These are phyloP conservation scores for Agriotes lineatus DNA, from an alignment of 2,888 invertebrate species.

Conservation along the genomic window DNA sequence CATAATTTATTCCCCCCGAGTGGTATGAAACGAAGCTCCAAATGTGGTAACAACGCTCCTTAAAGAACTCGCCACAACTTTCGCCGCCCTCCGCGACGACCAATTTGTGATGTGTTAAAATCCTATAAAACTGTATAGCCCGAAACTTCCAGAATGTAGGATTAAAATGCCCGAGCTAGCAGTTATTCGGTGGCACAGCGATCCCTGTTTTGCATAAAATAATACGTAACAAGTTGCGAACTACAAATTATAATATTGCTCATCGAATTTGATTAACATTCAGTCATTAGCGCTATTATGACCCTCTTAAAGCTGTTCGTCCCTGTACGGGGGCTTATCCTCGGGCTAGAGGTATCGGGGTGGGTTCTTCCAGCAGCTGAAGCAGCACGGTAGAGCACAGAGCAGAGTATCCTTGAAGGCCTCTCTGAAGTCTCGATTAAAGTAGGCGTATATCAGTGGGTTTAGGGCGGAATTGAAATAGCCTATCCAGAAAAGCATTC, in stretches of 20 bases:
- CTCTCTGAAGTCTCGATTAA: slow-evolving; percentile 96
- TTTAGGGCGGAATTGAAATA: slow-evolving; percentile 97
- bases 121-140: background rate
- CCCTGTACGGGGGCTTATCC: slow-evolving; percentile 57
- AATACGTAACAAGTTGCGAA: background rate
- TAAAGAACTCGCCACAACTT: background rate
- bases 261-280: slow-evolving; percentile 38
- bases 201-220: background rate
- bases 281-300: slow-evolving; percentile 35
- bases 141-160: background rate
- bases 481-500: slow-evolving; percentile 91
- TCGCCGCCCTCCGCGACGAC: background rate
- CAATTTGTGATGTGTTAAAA: background rate
- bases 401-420: slow-evolving; percentile 94
- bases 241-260: slow-evolving; percentile 30
- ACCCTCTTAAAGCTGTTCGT: slow-evolving; percentile 59
- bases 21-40: background rate
- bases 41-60: slow-evolving; percentile 2
- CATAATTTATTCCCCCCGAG: slow-evolving; percentile 11
- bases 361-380: slow-evolving; percentile 79
- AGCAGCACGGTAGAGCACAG: slow-evolving; percentile 87
- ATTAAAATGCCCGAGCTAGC: background rate
- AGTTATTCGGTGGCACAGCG: background rate
- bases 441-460: slow-evolving; percentile 95
- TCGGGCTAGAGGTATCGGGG: slow-evolving; percentile 67